Conservation (phyloP, 2,888 invertebrate species). For the Eupithecia abbreviata region DNA sequence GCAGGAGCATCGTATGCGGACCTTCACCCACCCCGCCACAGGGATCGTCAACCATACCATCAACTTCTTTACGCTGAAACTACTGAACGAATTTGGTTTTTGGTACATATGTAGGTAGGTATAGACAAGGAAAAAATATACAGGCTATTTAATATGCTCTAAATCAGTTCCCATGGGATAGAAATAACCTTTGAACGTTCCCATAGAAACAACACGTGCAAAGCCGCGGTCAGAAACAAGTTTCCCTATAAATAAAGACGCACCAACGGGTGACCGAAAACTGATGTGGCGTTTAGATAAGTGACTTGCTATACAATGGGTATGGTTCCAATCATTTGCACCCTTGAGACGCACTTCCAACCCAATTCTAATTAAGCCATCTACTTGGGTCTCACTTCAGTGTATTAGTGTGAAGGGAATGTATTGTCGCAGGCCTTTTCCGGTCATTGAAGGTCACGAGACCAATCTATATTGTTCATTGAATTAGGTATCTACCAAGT, state of each 20-base stretch:
- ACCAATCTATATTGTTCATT: background rate
- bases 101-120: no score
- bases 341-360: conserved; percentile 3
- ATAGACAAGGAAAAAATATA: no score
- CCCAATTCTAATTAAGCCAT: conserved; percentile 13
- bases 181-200: no score
- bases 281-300: background rate
- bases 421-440: conserved; percentile 12
- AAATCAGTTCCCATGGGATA: no score
- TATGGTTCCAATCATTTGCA: conserved; percentile 8
- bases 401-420: background rate
- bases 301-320: conserved; percentile 1
- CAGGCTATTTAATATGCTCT: no score
- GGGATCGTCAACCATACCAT: no score
- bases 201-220: no score
- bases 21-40: no score
- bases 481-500: background rate
- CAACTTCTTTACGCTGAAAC: no score
- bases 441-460: background rate
- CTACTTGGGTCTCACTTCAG: conserved; percentile 4
- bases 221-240: no score
- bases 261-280: conserved; percentile 1
- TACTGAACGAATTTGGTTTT: no score
- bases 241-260: background rate
- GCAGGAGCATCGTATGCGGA: no score